Base-by-base conservation (phyloP, 1,140 invertebrate species). In the Sarcophaga peregrina region DNA sequence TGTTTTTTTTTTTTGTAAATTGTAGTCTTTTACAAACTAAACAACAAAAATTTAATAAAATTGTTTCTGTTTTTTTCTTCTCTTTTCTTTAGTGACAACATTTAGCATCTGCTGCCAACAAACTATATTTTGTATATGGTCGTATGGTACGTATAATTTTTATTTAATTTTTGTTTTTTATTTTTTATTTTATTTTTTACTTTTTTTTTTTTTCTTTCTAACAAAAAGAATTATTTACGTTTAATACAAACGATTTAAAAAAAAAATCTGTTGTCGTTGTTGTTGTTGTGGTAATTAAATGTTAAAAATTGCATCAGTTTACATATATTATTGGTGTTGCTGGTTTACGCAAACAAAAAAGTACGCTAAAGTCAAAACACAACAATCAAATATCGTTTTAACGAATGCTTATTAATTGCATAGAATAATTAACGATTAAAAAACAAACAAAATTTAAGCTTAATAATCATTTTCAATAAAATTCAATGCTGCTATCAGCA, bases 261-360 rank as follows among this genome's bases (percentile, higher is more conserved):
- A 58, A 58, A 58, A 58, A 58, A 20, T 25, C 20, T 3, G 17
- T 58, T 58, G n/a, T 58, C 4, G 15, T 6, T 58, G 8, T 58
- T 58, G 50, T 8, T 78, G 17, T 50, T 78, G 47, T 78, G 47
- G 47, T 50, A 78, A 78, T 78, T 78, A 78, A 78, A 78, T 78
- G 47, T 50, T 50, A 52, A 78, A 78, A 78, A 78, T 78, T 78
- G 75, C 75, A 78, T 78, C 75, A 78, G 47, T 47, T 48, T 45
- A n/a, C n/a, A n/a, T n/a, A 75, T 46, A 17, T 76, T 47, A 17
- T 76, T 17, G 45, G 5, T n/a, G 13, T 76, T 17, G 47, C 8
- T 76, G 74, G 47, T 74, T 37, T 74, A 13, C 73, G 25, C n/a
- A n/a, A n/a, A n/a, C n/a, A 58, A 58, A 11, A 13, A 10, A 58